Percentiles rank a stretch among this genome's conserved stretches.
Conservation (phyloP, 2,888 invertebrate genomes). For the Sarcophaga variegata region DNA sequence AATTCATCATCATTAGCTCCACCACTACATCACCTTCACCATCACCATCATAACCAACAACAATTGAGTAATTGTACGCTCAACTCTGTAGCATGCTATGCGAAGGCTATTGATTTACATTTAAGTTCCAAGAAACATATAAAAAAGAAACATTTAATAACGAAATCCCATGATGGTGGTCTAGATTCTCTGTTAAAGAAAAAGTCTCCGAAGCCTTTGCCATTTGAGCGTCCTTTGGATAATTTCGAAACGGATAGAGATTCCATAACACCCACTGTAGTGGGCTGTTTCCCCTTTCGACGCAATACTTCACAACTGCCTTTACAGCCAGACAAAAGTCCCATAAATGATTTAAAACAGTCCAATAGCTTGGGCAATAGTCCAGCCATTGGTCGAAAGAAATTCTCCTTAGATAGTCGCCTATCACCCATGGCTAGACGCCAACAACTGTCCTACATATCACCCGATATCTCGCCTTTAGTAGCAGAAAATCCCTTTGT, state of each 20-base stretch:
- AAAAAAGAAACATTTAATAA: constrained; percentile 70
- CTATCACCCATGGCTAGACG: constrained; percentile 71
- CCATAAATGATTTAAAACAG: constrained; percentile 66
- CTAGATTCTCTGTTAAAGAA: constrained; percentile 73
- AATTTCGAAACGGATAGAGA: constrained; percentile 76
- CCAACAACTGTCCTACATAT: constrained; percentile 64
- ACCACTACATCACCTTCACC: constrained; percentile 44
- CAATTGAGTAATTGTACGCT: constrained; percentile 37
- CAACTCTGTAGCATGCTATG: constrained; percentile 41
- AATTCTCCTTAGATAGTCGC: constrained; percentile 80
- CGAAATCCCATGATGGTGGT: constrained; percentile 80
- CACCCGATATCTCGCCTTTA: constrained; percentile 66
- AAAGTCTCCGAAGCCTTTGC: constrained; percentile 60
- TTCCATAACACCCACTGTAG: constrained; percentile 73
- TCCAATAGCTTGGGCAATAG: constrained; percentile 77
- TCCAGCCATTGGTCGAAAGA: constrained; percentile 78
- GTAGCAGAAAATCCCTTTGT: constrained; percentile 61
- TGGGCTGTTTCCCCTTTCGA: constrained; percentile 79
- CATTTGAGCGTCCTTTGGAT: constrained; percentile 63
- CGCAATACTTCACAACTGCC: constrained; percentile 59
- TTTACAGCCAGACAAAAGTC: constrained; percentile 63
- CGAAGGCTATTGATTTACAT: constrained; percentile 62
- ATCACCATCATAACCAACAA: constrained; percentile 23
- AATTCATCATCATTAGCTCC: constrained; percentile 55
- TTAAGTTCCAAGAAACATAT: constrained; percentile 59